These are phyloP conservation scores for Elaphurus davidianus DNA, from an alignment of 2,113 vertebrate genomes.

Conservation along the genomic window DNA sequence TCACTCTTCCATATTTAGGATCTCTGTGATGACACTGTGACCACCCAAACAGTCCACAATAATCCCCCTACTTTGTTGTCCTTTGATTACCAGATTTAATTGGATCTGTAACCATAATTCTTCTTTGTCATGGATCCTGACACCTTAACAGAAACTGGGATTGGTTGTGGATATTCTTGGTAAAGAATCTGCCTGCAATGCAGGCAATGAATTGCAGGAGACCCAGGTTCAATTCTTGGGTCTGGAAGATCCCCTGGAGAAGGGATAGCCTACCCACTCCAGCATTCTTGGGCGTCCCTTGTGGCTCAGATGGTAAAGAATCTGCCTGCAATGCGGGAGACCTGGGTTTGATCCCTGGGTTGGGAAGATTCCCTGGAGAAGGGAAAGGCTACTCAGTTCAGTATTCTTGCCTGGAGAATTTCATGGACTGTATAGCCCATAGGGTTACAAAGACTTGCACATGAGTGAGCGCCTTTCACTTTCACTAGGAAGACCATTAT, in stretches of 20 bases:
- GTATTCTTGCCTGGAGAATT: not conserved
- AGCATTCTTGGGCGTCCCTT: not conserved
- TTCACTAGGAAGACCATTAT: not conserved
- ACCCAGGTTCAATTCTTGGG: not conserved
- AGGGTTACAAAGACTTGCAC: not conserved
- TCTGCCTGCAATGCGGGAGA: accelerated
- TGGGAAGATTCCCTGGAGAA: not conserved
- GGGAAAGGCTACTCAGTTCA: too few relatives aligned
- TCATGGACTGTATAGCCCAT: not conserved
- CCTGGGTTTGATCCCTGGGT: not conserved
- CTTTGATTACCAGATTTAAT: not conserved
- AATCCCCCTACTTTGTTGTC: not conserved
- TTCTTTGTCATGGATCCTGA: not conserved
- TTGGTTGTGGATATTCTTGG: not conserved
- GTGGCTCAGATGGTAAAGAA: not conserved
- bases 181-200: not conserved
- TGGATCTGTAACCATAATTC: not conserved
- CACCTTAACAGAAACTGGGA: not conserved
- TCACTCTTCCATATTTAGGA: not conserved
- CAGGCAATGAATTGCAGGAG: not conserved
- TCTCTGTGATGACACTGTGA: not conserved
- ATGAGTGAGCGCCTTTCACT: not conserved
- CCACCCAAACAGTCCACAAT: not conserved
- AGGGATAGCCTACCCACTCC: not conserved
- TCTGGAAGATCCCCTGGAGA: not conserved